phyloP scores from a whole-genome alignment of 2,888 invertebrate species.

The Callimorpha dominula region DNA sequence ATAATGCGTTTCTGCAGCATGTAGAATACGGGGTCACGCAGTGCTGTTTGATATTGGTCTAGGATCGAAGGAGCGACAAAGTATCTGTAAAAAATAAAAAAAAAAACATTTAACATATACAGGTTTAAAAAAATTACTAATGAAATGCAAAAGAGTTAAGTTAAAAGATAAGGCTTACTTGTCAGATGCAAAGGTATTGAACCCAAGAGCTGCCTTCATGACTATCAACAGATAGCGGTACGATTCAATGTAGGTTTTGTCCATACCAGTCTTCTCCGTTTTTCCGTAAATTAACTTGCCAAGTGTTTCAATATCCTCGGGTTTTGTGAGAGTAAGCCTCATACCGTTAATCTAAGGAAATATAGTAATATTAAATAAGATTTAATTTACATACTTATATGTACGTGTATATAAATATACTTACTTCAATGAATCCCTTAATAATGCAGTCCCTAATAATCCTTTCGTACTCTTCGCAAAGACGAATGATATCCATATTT shows the following conservation, averaged over 20 bases:
- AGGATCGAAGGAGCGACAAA: slow-evolving; percentile 87
- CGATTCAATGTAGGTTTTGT: slow-evolving; percentile 69
- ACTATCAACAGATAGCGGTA: slow-evolving; percentile 88
- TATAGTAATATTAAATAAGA: background rate
- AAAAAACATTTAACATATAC: background rate
- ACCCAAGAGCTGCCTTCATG: slow-evolving; percentile 81
- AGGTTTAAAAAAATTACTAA: slow-evolving; percentile 31
- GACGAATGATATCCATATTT: slow-evolving; percentile 63
- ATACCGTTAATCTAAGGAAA: slow-evolving; percentile 69
- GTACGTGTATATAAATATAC: slow-evolving; percentile 23
- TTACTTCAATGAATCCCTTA: slow-evolving; percentile 82
- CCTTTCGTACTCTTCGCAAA: slow-evolving; percentile 78
- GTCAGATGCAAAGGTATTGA: slow-evolving; percentile 69
- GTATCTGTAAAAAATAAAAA: slow-evolving; percentile 67
- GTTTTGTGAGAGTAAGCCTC: slow-evolving; percentile 70
- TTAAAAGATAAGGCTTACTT: slow-evolving; percentile 63
- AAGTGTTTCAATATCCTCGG: slow-evolving; percentile 84
- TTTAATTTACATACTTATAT: background rate
- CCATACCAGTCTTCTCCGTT: slow-evolving; percentile 73
- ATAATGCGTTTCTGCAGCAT: slow-evolving; percentile 88
- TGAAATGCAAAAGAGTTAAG: slow-evolving; percentile 38
- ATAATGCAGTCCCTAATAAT: slow-evolving; percentile 87
- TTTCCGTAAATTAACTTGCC: slow-evolving; percentile 84
- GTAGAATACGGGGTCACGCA: slow-evolving; percentile 92
- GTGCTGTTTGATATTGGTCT: slow-evolving; percentile 88